Conservation (phyloP, 2,797 vertebrate species). For the Pantherophis vulpinus region DNA sequence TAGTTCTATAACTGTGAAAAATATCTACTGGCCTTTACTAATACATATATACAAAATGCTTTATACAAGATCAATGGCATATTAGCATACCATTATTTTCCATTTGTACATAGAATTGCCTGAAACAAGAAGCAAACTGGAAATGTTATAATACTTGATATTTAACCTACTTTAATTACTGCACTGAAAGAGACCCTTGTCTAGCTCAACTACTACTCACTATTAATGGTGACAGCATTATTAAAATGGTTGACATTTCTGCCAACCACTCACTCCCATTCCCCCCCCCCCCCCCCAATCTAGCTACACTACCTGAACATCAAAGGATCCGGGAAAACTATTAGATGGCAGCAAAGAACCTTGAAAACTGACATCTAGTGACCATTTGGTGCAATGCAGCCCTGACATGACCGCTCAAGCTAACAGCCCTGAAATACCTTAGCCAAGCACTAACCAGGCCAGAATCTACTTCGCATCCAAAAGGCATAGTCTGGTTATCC, state of each 20-base stretch:
- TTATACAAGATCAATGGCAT: background rate
- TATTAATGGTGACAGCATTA: background rate
- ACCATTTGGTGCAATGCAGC: background rate
- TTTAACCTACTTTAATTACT: background rate
- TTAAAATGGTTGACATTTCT: background rate
- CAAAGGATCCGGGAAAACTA: background rate
- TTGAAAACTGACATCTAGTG: background rate
- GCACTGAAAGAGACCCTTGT: background rate
- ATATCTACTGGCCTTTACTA: background rate
- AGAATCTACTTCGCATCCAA: background rate
- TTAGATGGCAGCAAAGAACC: background rate
- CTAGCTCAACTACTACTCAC: background rate
- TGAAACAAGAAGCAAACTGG: background rate
- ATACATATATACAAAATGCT: background rate
- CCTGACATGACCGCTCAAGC: background rate
- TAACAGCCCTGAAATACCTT: background rate
- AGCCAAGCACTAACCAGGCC: background rate
- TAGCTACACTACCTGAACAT: background rate
- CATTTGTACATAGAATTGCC: background rate
- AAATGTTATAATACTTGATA: background rate
- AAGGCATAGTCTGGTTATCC: background rate
- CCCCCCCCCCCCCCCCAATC: background rate
- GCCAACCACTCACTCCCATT: accelerated
- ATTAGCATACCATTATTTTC: background rate
- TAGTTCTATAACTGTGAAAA: background rate